Percentiles rank a stretch among this genome's conserved stretches.
Conservation (phyloP, 2,113 vertebrate genomes). For the Meles meles region DNA sequence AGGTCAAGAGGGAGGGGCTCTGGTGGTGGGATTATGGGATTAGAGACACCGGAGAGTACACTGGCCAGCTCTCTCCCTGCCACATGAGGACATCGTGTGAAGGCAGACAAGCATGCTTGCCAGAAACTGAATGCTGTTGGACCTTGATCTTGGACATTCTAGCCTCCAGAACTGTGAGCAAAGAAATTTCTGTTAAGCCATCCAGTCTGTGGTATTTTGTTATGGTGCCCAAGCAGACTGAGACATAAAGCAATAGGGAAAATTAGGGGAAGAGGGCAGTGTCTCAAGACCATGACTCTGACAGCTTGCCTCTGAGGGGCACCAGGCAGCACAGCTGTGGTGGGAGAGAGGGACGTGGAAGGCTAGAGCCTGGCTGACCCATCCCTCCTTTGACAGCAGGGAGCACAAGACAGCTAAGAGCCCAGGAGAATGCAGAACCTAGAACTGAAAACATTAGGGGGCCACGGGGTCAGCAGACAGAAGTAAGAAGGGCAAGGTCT, state of each 20-base stretch:
- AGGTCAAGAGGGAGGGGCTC: neutral
- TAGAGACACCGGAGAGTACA: neutral
- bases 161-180: neutral
- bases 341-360: neutral
- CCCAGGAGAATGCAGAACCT: neutral
- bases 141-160: neutral
- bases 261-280: neutral
- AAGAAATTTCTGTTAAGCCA: neutral
- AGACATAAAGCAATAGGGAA: neutral
- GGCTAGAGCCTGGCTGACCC: neutral
- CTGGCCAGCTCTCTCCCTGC: neutral
- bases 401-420: neutral
- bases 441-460: neutral
- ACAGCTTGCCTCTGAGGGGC: neutral
- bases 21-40: neutral
- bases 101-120: neutral
- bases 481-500: neutral
- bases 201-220: neutral
- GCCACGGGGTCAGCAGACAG: neutral
- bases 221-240: accelerated
- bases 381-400: neutral
- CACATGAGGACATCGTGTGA: neutral
- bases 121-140: neutral
- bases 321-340: neutral
- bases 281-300: neutral